Evolutionary conservation across 2,888 invertebrate species (phyloP).

Genomic region (Trisateles emortualis): DNA sequence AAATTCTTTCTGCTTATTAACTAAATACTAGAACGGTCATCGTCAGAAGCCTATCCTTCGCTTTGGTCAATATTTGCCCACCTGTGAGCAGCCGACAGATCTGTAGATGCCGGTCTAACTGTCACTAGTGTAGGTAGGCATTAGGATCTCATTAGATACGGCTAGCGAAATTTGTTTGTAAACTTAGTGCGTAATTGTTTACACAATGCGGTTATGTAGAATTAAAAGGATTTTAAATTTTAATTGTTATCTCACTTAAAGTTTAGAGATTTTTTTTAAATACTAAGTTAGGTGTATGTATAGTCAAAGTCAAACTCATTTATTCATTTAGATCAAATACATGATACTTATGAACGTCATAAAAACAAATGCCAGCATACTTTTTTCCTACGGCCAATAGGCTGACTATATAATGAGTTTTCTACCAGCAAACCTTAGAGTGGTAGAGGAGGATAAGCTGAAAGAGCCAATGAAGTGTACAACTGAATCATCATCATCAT

Average conservation of each 20-base stretch:
- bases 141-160: conserved; percentile 52
- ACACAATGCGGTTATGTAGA: conserved; percentile 23
- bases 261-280: no score
- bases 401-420: no score
- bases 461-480: no score
- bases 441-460: no score
- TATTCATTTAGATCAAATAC: no score
- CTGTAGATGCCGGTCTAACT: conserved; percentile 41
- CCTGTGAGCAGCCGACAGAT: conserved; percentile 28
- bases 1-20: background rate
- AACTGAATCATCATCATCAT: no score
- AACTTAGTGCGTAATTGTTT: conserved; percentile 27
- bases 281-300: no score
- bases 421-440: no score
- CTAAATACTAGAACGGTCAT: conserved; percentile 7
- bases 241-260: background rate
- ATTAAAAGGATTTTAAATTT: conserved; percentile 19
- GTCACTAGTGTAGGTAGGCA: conserved; percentile 43
- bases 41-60: conserved; percentile 27
- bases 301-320: no score
- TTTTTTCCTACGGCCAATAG: no score
- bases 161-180: conserved; percentile 38
- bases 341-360: no score
- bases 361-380: no score
- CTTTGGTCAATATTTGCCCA: conserved; percentile 49